Conservation (phyloP, 1,140 invertebrate species). For the Drosophila triauraria region DNA sequence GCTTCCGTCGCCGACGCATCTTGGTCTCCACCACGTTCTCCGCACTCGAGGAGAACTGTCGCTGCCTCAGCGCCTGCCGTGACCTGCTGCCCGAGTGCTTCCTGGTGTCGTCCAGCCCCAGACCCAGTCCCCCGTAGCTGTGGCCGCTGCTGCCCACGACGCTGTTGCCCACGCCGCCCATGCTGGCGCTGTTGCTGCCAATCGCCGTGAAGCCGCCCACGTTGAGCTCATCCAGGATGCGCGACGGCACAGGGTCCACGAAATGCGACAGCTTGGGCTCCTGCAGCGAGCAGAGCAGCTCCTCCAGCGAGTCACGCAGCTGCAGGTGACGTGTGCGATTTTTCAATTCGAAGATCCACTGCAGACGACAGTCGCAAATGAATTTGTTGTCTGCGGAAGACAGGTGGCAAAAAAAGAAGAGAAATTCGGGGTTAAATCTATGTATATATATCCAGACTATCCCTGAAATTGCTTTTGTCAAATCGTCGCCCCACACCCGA, state of each 20-base stretch:
- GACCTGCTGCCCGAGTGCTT: slow-evolving; percentile 64
- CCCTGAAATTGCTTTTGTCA: slow-evolving; percentile 79
- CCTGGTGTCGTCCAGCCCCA: slow-evolving; percentile 33
- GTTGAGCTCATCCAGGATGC: slow-evolving; percentile 71
- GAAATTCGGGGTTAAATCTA: slow-evolving; percentile 32
- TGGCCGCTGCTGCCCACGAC: slow-evolving; percentile 35
- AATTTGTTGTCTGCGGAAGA: slow-evolving; percentile 90
- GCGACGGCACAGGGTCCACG: slow-evolving; percentile 73
- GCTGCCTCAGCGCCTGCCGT: slow-evolving; percentile 65
- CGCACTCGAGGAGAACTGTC: slow-evolving; percentile 51
- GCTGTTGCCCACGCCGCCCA: slow-evolving; percentile 69
- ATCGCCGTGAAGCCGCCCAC: slow-evolving; percentile 75
- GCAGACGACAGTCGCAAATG: slow-evolving; percentile 91
- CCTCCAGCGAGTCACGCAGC: slow-evolving; percentile 88
- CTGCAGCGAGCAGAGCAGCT: slow-evolving; percentile 89
- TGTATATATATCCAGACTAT: slow-evolving; percentile 6
- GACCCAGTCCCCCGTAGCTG: slow-evolving; percentile 2
- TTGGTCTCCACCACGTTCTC: slow-evolving; percentile 69
- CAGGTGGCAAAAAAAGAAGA: slow-evolving; percentile 18
- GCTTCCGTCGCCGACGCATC: slow-evolving; percentile 29
- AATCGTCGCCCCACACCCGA: slow-evolving; percentile 36
- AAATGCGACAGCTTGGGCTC: slow-evolving; percentile 77
- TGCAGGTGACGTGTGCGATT: slow-evolving; percentile 90
- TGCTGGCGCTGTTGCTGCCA: slow-evolving; percentile 76
- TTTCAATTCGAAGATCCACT: slow-evolving; percentile 90